Conservation (phyloP, 1,140 invertebrate species). For the Phymorhynchus buccinoides region DNA sequence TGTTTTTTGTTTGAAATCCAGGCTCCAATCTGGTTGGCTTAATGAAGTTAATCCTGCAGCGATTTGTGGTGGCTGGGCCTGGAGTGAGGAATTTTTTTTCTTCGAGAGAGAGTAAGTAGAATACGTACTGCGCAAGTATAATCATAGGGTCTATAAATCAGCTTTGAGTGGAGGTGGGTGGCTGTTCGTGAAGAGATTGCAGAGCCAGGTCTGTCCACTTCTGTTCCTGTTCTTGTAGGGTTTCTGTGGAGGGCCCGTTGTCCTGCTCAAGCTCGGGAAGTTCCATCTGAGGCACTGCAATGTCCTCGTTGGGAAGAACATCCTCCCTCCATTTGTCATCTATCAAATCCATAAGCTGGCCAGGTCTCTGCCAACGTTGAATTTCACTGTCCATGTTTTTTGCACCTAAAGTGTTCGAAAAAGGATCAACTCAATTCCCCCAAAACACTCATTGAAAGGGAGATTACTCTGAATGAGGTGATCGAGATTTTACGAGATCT, state of each 20-base stretch:
- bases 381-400: slow-evolving; percentile 77
- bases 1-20: too few relatives aligned
- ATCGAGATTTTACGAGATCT: slow-evolving; percentile 14
- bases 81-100: too few relatives aligned
- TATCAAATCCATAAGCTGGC: slow-evolving; percentile 88
- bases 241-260: slow-evolving; percentile 90
- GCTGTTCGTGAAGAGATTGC: slow-evolving; percentile 66
- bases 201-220: slow-evolving; percentile 89
- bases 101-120: too few relatives aligned
- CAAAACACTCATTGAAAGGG: background rate
- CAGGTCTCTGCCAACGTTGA: slow-evolving; percentile 76
- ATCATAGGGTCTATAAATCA: slow-evolving; percentile 34
- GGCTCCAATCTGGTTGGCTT: too few relatives aligned
- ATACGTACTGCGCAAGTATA: too few relatives aligned
- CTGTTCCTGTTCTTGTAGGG: slow-evolving; percentile 90
- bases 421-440: too few relatives aligned
- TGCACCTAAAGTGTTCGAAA: too few relatives aligned
- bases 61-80: too few relatives aligned
- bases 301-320: slow-evolving; percentile 90
- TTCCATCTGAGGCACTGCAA: slow-evolving; percentile 88
- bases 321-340: slow-evolving; percentile 91
- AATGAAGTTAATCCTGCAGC: too few relatives aligned
- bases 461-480: background rate
- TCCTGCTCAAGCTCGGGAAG: slow-evolving; percentile 95
- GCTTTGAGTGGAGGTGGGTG: slow-evolving; percentile 56